Evolutionary conservation across 2,797 vertebrate species (phyloP).

Genomic region (Thalassophryne amazonica): DNA sequence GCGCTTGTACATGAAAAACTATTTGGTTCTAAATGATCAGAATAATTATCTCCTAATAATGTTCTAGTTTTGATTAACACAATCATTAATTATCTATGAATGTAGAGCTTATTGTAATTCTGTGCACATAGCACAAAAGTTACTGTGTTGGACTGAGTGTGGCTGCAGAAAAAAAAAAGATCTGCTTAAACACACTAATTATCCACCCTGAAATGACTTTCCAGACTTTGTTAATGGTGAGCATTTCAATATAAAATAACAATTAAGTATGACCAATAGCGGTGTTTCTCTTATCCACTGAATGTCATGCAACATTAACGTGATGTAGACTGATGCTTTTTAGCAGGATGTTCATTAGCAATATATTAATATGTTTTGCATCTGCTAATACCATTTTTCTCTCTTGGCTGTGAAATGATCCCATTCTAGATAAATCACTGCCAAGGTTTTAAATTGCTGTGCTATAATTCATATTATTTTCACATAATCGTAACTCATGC

Average conservation of each 20-base stretch:
- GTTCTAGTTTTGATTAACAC: background rate
- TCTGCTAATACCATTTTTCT: conserved; percentile 51
- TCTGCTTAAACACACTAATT: background rate
- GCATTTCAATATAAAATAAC: background rate
- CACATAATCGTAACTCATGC: conserved; percentile 65
- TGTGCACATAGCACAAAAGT: background rate
- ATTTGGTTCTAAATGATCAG: too few species aligned
- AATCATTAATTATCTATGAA: background rate
- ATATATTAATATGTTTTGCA: conserved; percentile 57
- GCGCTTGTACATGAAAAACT: too few species aligned
- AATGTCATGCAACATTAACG: conserved; percentile 50
- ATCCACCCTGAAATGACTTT: background rate
- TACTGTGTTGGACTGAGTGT: background rate
- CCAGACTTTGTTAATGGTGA: background rate
- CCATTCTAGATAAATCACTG: conserved; percentile 56
- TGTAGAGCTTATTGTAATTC: background rate
- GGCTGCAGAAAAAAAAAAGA: background rate
- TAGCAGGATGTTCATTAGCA: conserved; percentile 53
- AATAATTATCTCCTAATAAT: background rate
- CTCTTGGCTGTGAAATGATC: conserved; percentile 34
- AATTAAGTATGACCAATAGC: background rate
- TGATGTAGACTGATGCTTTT: conserved; percentile 39
- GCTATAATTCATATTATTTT: conserved; percentile 60
- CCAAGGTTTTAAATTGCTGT: conserved; percentile 15
- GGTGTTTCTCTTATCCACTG: conserved; percentile 6